Conservation (phyloP, 1,140 invertebrate species). For the Drosophila eugracilis region DNA sequence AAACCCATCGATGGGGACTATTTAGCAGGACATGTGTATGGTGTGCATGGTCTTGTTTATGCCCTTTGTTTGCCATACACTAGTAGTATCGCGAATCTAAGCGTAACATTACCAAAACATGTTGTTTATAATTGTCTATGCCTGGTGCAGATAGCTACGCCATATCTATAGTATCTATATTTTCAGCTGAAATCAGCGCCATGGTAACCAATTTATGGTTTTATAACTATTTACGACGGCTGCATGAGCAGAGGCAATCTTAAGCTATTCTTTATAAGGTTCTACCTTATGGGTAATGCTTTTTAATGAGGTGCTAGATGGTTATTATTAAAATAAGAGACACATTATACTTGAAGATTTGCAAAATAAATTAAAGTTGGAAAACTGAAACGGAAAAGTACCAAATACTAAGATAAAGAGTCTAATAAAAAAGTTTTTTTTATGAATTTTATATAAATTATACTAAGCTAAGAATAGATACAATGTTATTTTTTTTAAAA, state of each 20-base stretch:
- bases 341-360: too few relatives aligned
- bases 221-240: constrained; percentile 53
- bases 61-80: constrained; percentile 41
- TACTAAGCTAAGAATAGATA: too few relatives aligned
- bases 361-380: too few relatives aligned
- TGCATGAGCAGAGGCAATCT: constrained; percentile 37
- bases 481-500: too few relatives aligned
- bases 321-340: not conserved
- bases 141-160: constrained; percentile 16
- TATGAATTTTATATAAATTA: too few relatives aligned
- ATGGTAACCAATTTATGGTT: constrained; percentile 61
- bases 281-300: not conserved
- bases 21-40: constrained; percentile 16
- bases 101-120: constrained; percentile 75
- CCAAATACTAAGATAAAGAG: too few relatives aligned
- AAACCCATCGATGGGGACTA: constrained; percentile 6
- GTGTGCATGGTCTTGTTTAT: constrained; percentile 12
- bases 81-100: constrained; percentile 25
- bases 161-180: constrained; percentile 26
- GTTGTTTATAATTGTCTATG: constrained; percentile 69
- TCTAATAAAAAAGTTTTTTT: too few relatives aligned
- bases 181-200: constrained; percentile 61
- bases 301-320: not conserved
- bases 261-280: not conserved
- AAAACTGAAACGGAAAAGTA: too few relatives aligned